These are phyloP conservation scores for Amphiura filiformis DNA, from an alignment of 35 echinoderm and acorn worm species.

Conservation along the genomic window DNA sequence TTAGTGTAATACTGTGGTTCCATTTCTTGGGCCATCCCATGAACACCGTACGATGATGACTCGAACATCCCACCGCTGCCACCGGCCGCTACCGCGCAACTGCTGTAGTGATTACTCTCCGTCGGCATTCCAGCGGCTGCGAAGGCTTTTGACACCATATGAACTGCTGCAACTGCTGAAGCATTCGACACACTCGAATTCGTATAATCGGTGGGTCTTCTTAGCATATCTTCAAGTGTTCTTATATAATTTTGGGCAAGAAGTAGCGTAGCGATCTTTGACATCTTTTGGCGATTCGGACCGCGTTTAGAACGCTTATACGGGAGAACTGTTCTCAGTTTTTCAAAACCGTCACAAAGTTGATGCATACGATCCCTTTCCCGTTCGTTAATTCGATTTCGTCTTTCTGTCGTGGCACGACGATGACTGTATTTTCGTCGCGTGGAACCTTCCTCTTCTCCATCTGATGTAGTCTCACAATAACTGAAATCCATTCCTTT, in stretches of 20 bases:
- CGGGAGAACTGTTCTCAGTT: constrained; percentile 71
- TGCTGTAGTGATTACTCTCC: neutral
- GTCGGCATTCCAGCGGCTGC: too few relatives aligned
- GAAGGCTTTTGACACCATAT: neutral
- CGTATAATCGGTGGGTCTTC: constrained; percentile 38
- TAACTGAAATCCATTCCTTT: too few relatives aligned
- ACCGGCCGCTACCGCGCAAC: neutral
- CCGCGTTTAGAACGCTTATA: constrained; percentile 64
- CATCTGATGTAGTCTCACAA: too few relatives aligned
- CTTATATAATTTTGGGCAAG: constrained; percentile 89
- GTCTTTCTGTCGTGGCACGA: constrained; percentile 54
- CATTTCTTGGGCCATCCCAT: neutral
- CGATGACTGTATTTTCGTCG: constrained; percentile 56
- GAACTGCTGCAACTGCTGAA: neutral
- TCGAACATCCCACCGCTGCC: neutral
- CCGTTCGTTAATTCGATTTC: constrained; percentile 87
- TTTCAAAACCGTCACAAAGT: constrained; percentile 91
- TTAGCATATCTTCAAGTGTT: constrained; percentile 83
- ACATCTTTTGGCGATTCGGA: constrained; percentile 69
- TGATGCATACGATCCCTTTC: constrained; percentile 94
- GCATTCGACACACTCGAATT: neutral
- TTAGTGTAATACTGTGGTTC: neutral
- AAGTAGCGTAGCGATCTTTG: constrained; percentile 83
- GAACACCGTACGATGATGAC: neutral
- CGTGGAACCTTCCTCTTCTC: neutral